Evolutionary conservation across 1,140 invertebrate genomes (phyloP), one percentile per base, ranked within the genome.

Genomic region (Megalopta genalis): DNA sequence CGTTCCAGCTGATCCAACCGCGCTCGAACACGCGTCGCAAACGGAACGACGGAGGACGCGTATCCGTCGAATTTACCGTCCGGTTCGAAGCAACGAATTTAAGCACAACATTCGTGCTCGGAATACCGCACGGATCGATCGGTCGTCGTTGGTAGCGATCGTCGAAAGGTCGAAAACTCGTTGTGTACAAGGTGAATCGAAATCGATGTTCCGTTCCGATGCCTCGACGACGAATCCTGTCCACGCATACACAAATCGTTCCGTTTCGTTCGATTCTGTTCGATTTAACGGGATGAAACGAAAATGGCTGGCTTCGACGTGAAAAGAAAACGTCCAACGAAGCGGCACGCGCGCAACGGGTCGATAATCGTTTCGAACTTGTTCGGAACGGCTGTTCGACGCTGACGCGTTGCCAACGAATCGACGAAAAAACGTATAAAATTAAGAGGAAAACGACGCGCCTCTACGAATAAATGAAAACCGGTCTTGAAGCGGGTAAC

Each of bases 141-240:
- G 72, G 69, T 78, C 76, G 64, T 16, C 46, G 27, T 49, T 8
- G 46, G 57, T 65, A 32, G 12, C 37, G 23, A 72, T 72, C 64
- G 69, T 65, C 76, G 46, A 78, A 78, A 46, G 69, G 69, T 72
- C 60, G 59, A 16, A n/a, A 72, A 37, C 37, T 54, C 14, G 68
- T 72, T 72, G 32, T 46, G 57, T 52, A 39, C 69, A 72, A 78
- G 69, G 76, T 78, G 69, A 72, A 72, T 72, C 60, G 76, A 54
- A 57, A 72, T 72, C 59, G 14, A 71, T 52, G n/a, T n/a, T n/a
- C 49, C 39, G 18, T n/a, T 21, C 49, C 14, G 21, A 27, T 57
- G 18, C 25, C 42, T 32, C 18, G 18, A 18, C 25, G 7, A 37
- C 7, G 10, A 63, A 4, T 39, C 42, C 27, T n/a, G 18, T 54